phyloP scores from a whole-genome alignment of 2,113 vertebrate genomes.

The Rana temporaria region DNA sequence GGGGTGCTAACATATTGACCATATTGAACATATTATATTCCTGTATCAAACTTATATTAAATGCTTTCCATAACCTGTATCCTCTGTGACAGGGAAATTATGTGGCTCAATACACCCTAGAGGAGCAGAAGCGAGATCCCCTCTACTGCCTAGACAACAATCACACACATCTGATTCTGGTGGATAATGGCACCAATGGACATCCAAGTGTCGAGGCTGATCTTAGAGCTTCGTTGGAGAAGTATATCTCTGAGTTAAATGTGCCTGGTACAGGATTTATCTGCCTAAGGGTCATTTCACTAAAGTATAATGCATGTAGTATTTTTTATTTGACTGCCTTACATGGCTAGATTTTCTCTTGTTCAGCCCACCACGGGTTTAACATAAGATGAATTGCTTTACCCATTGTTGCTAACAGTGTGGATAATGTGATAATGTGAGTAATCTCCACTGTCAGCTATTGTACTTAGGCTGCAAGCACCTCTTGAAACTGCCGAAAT shows the following conservation, averaged over 20 bases:
- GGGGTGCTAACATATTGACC: too few relatives aligned
- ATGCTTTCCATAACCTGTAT: fast-evolving
- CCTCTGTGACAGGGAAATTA: slow-evolving; percentile 67
- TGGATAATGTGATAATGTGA: too few relatives aligned
- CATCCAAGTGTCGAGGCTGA: slow-evolving; percentile 70
- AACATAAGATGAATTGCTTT: background rate
- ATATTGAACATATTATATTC: too few relatives aligned
- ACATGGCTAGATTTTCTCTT: too few relatives aligned
- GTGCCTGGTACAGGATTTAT: slow-evolving; percentile 70
- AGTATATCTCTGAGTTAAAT: slow-evolving; percentile 75
- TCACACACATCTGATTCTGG: slow-evolving; percentile 77
- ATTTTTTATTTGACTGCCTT: too few relatives aligned
- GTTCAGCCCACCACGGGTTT: too few relatives aligned
- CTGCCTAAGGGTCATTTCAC: background rate
- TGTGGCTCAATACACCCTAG: slow-evolving; percentile 76
- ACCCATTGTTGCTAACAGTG: too few relatives aligned
- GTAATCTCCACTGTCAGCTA: too few relatives aligned
- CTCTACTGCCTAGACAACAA: slow-evolving; percentile 79
- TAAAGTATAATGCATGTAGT: too few relatives aligned
- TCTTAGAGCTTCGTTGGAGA: slow-evolving; percentile 77
- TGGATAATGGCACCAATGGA: slow-evolving; percentile 76
- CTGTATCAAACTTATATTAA: too few relatives aligned
- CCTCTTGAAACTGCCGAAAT: too few relatives aligned
- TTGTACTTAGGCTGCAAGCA: too few relatives aligned
- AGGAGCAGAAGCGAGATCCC: slow-evolving; percentile 77